Percentiles rank a stretch among this genome's conserved stretches.
Evolutionary conservation across 2,888 invertebrate species (phyloP).

Genomic region (Pteria penguin): DNA sequence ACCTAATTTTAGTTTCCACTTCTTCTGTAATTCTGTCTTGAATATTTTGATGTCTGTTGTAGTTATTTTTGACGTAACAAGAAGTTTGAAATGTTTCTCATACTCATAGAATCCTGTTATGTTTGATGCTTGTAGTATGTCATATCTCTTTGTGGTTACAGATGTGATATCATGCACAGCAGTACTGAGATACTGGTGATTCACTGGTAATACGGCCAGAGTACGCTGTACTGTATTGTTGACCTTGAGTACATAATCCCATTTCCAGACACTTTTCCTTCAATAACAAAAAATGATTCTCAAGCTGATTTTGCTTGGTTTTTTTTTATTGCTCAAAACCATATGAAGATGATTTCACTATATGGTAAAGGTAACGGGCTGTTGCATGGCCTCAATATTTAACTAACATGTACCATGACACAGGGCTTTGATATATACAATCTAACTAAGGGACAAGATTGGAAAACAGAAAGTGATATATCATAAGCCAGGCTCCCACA

Average conservation of each 20-base stretch:
- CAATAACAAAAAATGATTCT: neutral
- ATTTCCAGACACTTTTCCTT: constrained; percentile 30
- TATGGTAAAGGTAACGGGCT: too few relatives aligned
- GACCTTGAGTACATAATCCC: constrained; percentile 50
- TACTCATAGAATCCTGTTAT: constrained; percentile 38
- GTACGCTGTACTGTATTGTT: constrained; percentile 38
- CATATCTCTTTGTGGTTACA: constrained; percentile 12
- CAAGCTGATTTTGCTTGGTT: neutral
- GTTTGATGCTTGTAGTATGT: neutral
- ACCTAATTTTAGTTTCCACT: constrained; percentile 48
- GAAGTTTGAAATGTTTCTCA: constrained; percentile 47
- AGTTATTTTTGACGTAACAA: constrained; percentile 49
- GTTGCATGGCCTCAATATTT: too few relatives aligned
- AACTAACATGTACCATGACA: too few relatives aligned
- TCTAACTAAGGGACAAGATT: too few relatives aligned
- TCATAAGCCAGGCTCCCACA: too few relatives aligned
- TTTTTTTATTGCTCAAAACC: too few relatives aligned
- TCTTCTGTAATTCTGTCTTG: constrained; percentile 39
- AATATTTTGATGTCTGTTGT: constrained; percentile 35
- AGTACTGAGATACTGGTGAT: neutral
- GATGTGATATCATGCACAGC: constrained; percentile 10
- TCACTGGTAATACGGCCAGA: neutral
- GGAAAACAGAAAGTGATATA: too few relatives aligned
- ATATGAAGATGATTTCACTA: too few relatives aligned
- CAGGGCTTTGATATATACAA: too few relatives aligned